A percentile compares a stretch with the other conserved stretches of the same genome.
Evolutionary conservation across 2,113 vertebrate species (phyloP).

Genomic region (Romanogobio albipinnatus): DNA sequence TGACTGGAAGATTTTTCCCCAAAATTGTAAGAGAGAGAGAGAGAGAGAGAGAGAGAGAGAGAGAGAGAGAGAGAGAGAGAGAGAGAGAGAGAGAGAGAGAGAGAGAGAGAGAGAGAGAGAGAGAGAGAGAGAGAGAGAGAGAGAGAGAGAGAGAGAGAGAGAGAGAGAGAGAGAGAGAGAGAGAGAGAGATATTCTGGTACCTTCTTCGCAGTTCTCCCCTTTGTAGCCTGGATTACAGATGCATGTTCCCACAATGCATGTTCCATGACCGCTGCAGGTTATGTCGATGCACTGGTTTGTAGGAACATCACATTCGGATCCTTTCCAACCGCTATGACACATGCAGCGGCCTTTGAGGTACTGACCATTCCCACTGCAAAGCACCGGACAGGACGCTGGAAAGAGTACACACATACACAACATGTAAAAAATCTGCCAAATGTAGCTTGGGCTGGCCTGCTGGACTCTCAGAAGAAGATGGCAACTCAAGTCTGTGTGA

Average conservation of each 20-base stretch:
- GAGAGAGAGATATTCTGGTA: conserved; percentile 61
- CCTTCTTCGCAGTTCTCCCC: conserved; percentile 99
- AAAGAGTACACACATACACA: conserved; percentile 58
- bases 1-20: neutral
- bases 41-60: no score
- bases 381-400: conserved; percentile 94
- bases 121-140: no score
- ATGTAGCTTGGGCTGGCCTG: conserved; percentile 20
- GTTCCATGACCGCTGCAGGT: conserved; percentile 92
- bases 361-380: conserved; percentile 97
- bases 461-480: neutral
- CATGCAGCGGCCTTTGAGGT: conserved; percentile 95
- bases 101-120: no score
- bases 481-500: neutral
- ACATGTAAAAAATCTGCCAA: conserved; percentile 59
- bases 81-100: no score
- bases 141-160: no score
- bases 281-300: conserved; percentile 93
- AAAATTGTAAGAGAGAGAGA: no score
- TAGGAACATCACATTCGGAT: conserved; percentile 92
- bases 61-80: no score
- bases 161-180: no score
- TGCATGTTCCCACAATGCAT: conserved; percentile 96
- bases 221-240: conserved; percentile 97
- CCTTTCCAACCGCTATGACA: conserved; percentile 99